Base-by-base conservation (phyloP, 2,113 vertebrate species). In the Menidia beryllina region DNA sequence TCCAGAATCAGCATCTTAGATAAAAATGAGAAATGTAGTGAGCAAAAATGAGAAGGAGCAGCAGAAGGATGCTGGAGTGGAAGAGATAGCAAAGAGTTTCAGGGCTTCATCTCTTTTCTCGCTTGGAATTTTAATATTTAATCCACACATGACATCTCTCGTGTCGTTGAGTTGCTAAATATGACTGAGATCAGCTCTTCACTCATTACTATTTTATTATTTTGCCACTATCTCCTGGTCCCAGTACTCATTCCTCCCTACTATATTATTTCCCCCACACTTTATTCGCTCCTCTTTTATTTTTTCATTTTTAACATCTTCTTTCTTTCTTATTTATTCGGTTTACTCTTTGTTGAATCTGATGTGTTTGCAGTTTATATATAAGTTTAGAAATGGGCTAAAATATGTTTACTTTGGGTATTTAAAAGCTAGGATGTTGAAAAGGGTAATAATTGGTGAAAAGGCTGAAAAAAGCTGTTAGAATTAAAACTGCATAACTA, bases 71-170 rank as follows among this genome's bases (percentile, higher is more conserved):
- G 47, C 2, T 3, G 43, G 48, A 51, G 7, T 4, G 45, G 41
- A 21, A 66, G 47, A 25, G 12, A 23, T 12, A 34, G 20, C n/a
- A 49, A 17, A 69, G 69, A 64, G 34, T 64, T 23, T 5, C 50
- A 0, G 15, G 50, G 58, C 25, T 51, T 78, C 54, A 56, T 53
- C 65, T 61, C 76, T 43, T 64, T 61, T 51, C 1, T 17, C 23
- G 23, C 58, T 58, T 38, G 47, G 54, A 17, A 57, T 49, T 69
- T 86, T 84, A 82, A 86, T 81, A 77, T 81, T 82, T 87, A 27
- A 90, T 83, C 53, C 58, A 72, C 63, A 67, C 68, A 51, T 45
- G 24, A 47, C 48, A 63, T 60, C 75, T 69, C 24, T 72, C 15
- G 53, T 53, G 66, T 67, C 71, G 49, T 58, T 83, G 58, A 59